Evolutionary conservation across 2,113 vertebrate species (phyloP).

Genomic region (Forbesichthys papilliferus): DNA sequence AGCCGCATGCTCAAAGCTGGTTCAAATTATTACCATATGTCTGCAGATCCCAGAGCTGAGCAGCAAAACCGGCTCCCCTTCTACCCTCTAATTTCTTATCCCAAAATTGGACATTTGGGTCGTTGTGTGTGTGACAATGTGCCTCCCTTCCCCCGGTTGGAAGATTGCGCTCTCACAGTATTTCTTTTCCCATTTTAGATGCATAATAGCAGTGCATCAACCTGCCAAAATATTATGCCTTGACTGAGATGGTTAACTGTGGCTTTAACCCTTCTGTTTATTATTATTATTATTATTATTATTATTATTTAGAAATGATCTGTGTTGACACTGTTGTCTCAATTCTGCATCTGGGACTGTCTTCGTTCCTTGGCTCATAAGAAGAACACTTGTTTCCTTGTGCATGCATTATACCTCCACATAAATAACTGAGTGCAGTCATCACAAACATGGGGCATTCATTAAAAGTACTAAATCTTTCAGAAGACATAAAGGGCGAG

Average conservation of each 20-base stretch:
- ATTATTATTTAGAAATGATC: conserved; percentile 23
- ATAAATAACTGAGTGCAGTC: conserved; percentile 61
- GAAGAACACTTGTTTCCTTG: conserved; percentile 28
- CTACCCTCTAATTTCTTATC: conserved; percentile 82
- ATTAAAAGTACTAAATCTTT: conserved; percentile 69
- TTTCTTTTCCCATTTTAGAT: conserved; percentile 67
- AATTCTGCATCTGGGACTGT: conserved; percentile 9
- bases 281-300: no score
- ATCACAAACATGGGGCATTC: conserved; percentile 55
- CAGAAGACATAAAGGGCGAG: conserved; percentile 58
- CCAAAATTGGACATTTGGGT: conserved; percentile 82
- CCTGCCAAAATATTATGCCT: conserved; percentile 51
- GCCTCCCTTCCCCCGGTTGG: conserved; percentile 63
- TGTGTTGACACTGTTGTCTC: conserved; percentile 25
- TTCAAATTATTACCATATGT: conserved; percentile 81
- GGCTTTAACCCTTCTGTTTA: conserved; percentile 50
- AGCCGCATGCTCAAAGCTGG: conserved; percentile 73
- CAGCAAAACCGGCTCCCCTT: conserved; percentile 68
- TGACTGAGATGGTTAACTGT: conserved; percentile 26
- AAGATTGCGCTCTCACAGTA: conserved; percentile 63
- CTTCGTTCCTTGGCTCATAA: conserved; percentile 15
- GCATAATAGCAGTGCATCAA: conserved; percentile 59
- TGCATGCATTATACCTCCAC: conserved; percentile 56
- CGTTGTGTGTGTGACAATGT: conserved; percentile 62
- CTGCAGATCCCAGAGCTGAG: conserved; percentile 67